Evolutionary conservation across 2,888 invertebrate species (phyloP).

Genomic region (Eupithecia abbreviata): DNA sequence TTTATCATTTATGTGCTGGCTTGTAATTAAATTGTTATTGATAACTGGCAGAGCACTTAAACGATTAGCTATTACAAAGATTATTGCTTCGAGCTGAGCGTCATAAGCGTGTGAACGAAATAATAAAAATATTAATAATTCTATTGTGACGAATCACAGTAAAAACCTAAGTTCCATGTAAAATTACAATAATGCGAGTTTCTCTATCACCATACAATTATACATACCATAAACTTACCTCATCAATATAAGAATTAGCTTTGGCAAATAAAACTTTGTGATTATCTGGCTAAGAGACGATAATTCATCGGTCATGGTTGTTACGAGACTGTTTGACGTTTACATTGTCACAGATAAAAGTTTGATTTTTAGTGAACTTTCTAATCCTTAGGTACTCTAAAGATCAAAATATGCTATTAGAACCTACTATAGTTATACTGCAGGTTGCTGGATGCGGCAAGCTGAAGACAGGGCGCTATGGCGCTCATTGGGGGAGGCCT

Average conservation of each 20-base stretch:
- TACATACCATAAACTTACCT: constrained; percentile 53
- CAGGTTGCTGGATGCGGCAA: too few relatives aligned
- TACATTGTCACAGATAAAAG: constrained; percentile 35
- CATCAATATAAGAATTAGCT: constrained; percentile 57
- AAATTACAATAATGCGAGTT: constrained; percentile 44
- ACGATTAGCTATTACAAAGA: neutral
- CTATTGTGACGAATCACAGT: constrained; percentile 36
- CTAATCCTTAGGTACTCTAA: constrained; percentile 14
- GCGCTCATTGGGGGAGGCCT: too few relatives aligned
- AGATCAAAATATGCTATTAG: neutral
- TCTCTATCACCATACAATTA: constrained; percentile 52
- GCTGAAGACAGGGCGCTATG: too few relatives aligned
- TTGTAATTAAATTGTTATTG: constrained; percentile 9
- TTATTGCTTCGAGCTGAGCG: constrained; percentile 6
- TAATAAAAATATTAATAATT: constrained; percentile 26
- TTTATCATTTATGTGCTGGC: neutral
- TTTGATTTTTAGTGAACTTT: constrained; percentile 25
- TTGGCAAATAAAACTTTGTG: constrained; percentile 60
- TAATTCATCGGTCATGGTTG: constrained; percentile 50
- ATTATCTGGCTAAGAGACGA: constrained; percentile 51
- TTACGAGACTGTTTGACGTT: constrained; percentile 34
- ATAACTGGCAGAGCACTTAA: neutral
- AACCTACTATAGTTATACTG: neutral
- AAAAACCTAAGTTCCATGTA: constrained; percentile 31
- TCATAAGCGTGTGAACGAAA: constrained; percentile 28